Percentiles rank a stretch among this genome's conserved stretches.
Conservation (phyloP, 2,888 invertebrate species). For the Catonia carolina region DNA sequence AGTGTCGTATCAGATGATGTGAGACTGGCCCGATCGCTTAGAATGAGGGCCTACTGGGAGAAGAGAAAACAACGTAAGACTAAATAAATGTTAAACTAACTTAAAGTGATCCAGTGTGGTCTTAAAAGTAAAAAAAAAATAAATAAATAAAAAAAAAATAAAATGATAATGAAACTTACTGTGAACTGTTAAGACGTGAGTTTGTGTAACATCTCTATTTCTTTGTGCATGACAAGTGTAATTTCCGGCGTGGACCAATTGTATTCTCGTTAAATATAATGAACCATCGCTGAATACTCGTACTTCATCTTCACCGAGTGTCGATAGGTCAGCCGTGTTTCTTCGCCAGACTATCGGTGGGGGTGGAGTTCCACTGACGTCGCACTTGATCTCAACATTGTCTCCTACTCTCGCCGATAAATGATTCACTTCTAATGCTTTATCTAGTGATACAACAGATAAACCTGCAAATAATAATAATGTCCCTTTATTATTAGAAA, state of each 20-base stretch:
- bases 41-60: too few relatives aligned
- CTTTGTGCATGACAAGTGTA: conserved; percentile 68
- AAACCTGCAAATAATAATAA: conserved; percentile 48
- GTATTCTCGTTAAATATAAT: conserved; percentile 63
- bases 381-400: conserved; percentile 71
- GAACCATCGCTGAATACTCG: conserved; percentile 68
- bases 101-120: too few relatives aligned
- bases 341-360: conserved; percentile 66
- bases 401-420: conserved; percentile 65
- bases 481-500: not conserved
- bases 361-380: conserved; percentile 62
- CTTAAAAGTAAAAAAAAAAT: too few relatives aligned
- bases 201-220: conserved; percentile 65
- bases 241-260: conserved; percentile 67
- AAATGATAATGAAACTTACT: conserved; percentile 47
- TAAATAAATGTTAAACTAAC: too few relatives aligned
- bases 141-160: too few relatives aligned
- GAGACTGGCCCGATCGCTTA: too few relatives aligned
- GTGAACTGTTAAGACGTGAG: conserved; percentile 64
- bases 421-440: conserved; percentile 61
- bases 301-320: conserved; percentile 41
- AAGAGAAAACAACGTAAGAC: too few relatives aligned
- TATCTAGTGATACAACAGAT: conserved; percentile 63
- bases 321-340: conserved; percentile 55
- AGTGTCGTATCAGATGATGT: too few relatives aligned